phyloP scores from a whole-genome alignment of 2,113 vertebrate genomes.

The Rhombomys opimus region DNA sequence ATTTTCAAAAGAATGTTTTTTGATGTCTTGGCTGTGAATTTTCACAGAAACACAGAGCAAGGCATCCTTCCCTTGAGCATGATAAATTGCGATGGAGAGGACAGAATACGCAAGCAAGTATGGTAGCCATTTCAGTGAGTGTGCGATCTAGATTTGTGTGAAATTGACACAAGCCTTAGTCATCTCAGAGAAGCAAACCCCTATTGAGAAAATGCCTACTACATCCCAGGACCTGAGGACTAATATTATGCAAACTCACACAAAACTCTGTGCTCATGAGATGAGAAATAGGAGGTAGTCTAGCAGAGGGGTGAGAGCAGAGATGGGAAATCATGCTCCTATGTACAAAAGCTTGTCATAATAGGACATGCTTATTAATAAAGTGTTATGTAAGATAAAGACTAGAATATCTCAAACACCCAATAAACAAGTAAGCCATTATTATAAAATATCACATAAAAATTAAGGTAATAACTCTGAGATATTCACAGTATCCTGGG shows the following conservation, averaged over 20 bases:
- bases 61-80: not conserved
- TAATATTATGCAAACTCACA: not conserved
- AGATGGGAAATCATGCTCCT: not conserved
- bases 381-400: not conserved
- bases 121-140: not conserved
- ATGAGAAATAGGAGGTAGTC: not conserved
- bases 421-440: not conserved
- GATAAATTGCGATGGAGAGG: not conserved
- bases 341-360: not conserved
- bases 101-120: not conserved
- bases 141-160: not conserved
- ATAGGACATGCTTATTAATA: not conserved
- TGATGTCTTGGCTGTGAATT: not conserved
- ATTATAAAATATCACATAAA: not conserved
- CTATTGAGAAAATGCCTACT: not conserved
- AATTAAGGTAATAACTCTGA: not conserved
- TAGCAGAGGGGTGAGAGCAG: not conserved
- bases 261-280: not conserved
- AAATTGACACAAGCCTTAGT: not conserved
- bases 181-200: not conserved
- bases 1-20: not conserved
- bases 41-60: not conserved
- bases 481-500: not conserved
- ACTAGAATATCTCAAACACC: not conserved
- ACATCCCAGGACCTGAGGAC: not conserved